Conservation (phyloP, 2,113 vertebrate species). For the Callocephalon fimbriatum region DNA sequence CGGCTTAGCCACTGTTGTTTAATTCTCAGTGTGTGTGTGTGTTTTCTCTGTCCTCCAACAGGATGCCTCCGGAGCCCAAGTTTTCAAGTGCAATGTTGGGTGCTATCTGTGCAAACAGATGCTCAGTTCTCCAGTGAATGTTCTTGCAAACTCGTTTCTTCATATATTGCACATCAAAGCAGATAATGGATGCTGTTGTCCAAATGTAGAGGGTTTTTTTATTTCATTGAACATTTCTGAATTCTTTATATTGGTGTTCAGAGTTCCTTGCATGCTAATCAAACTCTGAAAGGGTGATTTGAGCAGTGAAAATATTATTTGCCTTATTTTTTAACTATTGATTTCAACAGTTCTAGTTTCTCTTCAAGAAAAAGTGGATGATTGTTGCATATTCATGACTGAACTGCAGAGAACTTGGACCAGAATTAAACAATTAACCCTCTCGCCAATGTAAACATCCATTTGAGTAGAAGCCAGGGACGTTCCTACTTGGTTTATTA, state of each 20-base stretch:
- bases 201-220: background rate
- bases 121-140: background rate
- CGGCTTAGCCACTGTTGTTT: background rate
- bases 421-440: slow-evolving; percentile 68
- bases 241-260: background rate
- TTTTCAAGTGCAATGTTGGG: background rate
- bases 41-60: background rate
- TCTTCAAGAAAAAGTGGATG: slow-evolving; percentile 20
- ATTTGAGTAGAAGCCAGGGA: slow-evolving; percentile 51
- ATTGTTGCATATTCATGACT: slow-evolving; percentile 56
- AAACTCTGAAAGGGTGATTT: background rate
- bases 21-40: background rate
- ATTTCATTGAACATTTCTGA: background rate
- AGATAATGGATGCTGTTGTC: background rate
- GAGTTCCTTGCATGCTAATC: background rate
- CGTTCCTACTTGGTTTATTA: slow-evolving; percentile 55
- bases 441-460: slow-evolving; percentile 55
- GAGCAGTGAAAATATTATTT: background rate
- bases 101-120: background rate
- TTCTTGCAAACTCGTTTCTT: background rate
- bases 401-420: slow-evolving; percentile 48
- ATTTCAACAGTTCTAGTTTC: slow-evolving; percentile 9
- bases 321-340: background rate
- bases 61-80: background rate
- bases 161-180: background rate